A percentile compares a stretch with the other conserved stretches of the same genome.
Conservation (phyloP, 2,797 vertebrate species). For the Pangasius krempfi region DNA sequence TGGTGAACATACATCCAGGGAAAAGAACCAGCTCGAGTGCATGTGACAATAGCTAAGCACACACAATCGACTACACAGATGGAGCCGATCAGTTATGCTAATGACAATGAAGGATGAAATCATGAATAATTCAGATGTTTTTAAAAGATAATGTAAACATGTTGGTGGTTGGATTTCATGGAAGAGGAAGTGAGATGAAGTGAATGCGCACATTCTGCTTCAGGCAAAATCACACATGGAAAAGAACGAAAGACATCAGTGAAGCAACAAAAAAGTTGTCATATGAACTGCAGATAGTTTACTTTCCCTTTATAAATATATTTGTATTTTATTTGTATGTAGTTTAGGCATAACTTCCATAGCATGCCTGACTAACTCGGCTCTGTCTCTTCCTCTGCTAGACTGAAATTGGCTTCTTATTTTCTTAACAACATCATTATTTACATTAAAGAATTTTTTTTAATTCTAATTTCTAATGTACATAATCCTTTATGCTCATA, state of each 20-base stretch:
- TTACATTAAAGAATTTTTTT: not conserved
- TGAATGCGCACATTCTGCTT: slow-evolving; percentile 63
- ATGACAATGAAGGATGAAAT: slow-evolving; percentile 80
- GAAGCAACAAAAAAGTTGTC: not conserved
- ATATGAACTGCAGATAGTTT: not conserved
- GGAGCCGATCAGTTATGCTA: slow-evolving; percentile 77
- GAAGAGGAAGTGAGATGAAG: slow-evolving; percentile 74
- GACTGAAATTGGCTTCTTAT: not conserved
- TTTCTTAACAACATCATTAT: not conserved
- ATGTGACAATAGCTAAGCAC: slow-evolving; percentile 53
- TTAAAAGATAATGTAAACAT: slow-evolving; percentile 88
- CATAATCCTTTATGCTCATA: not conserved
- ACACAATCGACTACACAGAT: slow-evolving; percentile 76
- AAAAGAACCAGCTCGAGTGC: slow-evolving; percentile 23
- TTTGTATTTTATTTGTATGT: not conserved
- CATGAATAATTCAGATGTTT: slow-evolving; percentile 91
- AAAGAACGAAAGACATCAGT: not conserved
- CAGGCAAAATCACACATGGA: slow-evolving; percentile 14
- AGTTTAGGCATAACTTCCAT: not conserved
- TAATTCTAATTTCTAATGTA: not conserved
- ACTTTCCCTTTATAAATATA: not conserved
- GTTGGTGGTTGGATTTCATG: slow-evolving; percentile 77
- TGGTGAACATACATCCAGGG: slow-evolving; percentile 8
- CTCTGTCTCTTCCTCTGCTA: not conserved
- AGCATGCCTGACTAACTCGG: not conserved